Evolutionary conservation across 92 coral and sea anemone genomes (phyloP), one percentile per base, ranked within the genome.

Genomic region (Zoanthus gigantus): DNA sequence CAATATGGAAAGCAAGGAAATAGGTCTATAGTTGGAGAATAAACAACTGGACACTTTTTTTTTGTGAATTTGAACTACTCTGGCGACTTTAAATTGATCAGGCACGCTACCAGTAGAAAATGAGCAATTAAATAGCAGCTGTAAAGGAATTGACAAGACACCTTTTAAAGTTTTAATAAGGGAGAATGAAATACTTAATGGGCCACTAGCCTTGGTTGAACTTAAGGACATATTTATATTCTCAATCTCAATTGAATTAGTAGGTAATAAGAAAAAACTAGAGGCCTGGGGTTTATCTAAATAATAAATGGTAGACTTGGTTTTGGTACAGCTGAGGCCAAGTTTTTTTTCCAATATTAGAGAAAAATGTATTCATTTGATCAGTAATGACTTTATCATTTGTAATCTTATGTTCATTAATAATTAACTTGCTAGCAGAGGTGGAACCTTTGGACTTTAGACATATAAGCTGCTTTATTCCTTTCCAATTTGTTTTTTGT

Each of bases 401-500:
- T 13, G 65, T 57, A 57, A 57, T 57, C 65, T 57, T n/a, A 57
- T 57, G 65, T 57, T 57, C 65, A 57, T 57, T 57, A 57, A 57
- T 87, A 7, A 67, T 63, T 67, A 87, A 63, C 32, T 87, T 87
- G 65, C 18, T 78, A 44, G 90, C 79, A 17, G 30, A 23, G 34
- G 74, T 42, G 28, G 57, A 77, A 46, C 84, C 76, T 65, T 54
- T 78, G 42, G 77, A 72, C 79, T 78, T 78, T 0, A 78, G 31
- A 37, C 42, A 37, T 4, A 37, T 37, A 0, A 37, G 42, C 4
- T 37, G 42, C 42, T 37, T 37, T 37, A 61, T 87, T 15, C 86
- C 90, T 77, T 87, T 77, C 89, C 89, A 87, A n/a, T n/a, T n/a
- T n/a, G n/a, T n/a, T 2, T 34, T 78, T 66, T 32, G 31, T 46